These are phyloP conservation scores for Halcyon senegalensis DNA, from an alignment of 2,113 vertebrate species.

Conservation along the genomic window DNA sequence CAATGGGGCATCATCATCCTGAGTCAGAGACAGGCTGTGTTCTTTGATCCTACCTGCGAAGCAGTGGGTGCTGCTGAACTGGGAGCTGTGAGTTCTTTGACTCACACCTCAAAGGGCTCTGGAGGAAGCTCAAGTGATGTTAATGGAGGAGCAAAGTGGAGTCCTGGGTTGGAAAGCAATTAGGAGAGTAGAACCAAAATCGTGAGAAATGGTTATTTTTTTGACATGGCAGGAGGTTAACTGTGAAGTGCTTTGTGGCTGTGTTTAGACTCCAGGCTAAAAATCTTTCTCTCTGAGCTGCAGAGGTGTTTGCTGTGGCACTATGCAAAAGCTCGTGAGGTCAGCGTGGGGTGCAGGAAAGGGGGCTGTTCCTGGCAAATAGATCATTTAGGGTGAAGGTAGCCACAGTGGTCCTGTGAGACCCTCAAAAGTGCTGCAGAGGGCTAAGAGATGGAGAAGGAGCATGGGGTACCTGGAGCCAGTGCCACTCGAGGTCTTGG, in stretches of 20 bases:
- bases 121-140: neutral
- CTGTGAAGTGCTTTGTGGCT: neutral
- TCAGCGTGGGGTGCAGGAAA: neutral
- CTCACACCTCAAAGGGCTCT: neutral
- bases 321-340: accelerated
- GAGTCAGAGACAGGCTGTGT: neutral
- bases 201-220: neutral
- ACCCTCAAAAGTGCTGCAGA: neutral
- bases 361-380: neutral
- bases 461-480: neutral
- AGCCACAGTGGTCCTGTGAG: neutral
- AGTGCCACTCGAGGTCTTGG: accelerated
- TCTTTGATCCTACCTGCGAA: neutral
- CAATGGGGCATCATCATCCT: accelerated
- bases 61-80: neutral
- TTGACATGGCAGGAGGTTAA: neutral
- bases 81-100: neutral
- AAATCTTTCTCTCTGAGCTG: neutral
- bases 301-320: accelerated
- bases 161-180: neutral
- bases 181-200: neutral
- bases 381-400: accelerated
- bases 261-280: neutral
- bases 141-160: neutral
- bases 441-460: neutral